phyloP scores from a whole-genome alignment of 2,113 vertebrate genomes.

The Xenopus laevis region DNA sequence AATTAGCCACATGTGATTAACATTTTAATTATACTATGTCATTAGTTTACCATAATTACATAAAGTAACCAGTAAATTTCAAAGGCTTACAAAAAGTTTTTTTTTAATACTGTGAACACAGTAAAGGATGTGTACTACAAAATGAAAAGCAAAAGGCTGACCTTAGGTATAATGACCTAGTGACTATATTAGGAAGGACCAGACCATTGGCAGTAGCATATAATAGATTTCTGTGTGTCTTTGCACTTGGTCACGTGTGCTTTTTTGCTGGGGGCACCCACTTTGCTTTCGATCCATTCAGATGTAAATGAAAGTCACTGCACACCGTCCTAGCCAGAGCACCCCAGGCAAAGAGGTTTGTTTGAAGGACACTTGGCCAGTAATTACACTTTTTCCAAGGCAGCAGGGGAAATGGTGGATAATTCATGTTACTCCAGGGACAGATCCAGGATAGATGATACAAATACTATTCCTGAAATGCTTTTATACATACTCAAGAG shows the following conservation, averaged over 20 bases:
- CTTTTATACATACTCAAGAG: not conserved
- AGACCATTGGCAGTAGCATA: slow-evolving; percentile 2
- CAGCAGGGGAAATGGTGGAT: slow-evolving; percentile 30
- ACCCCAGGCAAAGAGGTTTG: slow-evolving; percentile 26
- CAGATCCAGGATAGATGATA: slow-evolving; percentile 21
- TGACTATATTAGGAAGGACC: not conserved
- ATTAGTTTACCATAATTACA: too few relatives aligned
- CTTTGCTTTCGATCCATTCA: slow-evolving; percentile 15
- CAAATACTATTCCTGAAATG: slow-evolving; percentile 5
- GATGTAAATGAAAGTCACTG: slow-evolving; percentile 36
- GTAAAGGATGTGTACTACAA: too few relatives aligned
- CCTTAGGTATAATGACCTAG: too few relatives aligned
- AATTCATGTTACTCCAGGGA: slow-evolving; percentile 27
- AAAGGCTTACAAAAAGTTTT: too few relatives aligned
- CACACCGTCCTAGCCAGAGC: slow-evolving; percentile 30
- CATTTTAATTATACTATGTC: too few relatives aligned
- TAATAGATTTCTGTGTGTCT: slow-evolving; percentile 35
- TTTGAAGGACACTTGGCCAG: slow-evolving; percentile 23
- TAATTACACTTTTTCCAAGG: slow-evolving; percentile 37
- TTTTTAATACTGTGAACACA: too few relatives aligned
- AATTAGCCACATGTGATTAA: too few relatives aligned
- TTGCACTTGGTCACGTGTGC: slow-evolving; percentile 16
- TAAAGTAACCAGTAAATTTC: too few relatives aligned
- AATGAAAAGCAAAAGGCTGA: too few relatives aligned
- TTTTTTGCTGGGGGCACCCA: slow-evolving; percentile 22